Evolutionary conservation across 2,888 invertebrate species (phyloP), one percentile per base, ranked within the genome.

Genomic region (Pristionchus maxplancki): DNA sequence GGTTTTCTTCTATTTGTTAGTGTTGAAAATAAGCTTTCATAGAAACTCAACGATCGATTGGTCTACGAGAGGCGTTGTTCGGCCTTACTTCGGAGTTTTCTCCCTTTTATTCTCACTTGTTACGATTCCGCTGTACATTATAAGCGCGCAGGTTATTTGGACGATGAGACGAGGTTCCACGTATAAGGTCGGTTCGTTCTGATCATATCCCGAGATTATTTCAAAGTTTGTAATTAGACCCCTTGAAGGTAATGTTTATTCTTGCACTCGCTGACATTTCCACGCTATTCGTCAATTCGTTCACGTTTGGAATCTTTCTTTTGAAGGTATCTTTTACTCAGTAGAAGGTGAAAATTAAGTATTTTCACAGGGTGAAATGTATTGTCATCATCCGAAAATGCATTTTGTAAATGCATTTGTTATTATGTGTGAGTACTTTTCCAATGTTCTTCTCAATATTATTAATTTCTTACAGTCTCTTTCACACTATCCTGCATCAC

Each of bases 381-480:
- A 44, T 17, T 78, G 44, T 44, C 40, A 44, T n/a, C 78, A 78
- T 78, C 78, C 78, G 44, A 40, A 44, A 44, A 40, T 78, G n/a
- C 78, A 78, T 44, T 44, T 78, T n/a, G n/a, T 78, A 13, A 44
- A 40, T 17, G 78, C 44, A 4, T 44, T 44, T 44, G 44, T 78
- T 24, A 78, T 34, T 5, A 71, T 78, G 44, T 78, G 78, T 78
- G n/a, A 40, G 78, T 31, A 31, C 5, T 64, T 13, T 64, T 28
- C 31, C 9, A 13, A 28, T 64, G 9, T 31, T 58, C 20, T 24
- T 6, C 6, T 58, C 5, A 58, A 44, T 9, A 44, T 24, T 15
- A 64, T 64, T 9, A 5, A 9, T 5, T 64, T 71, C 17, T 71
- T 71, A 6, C n/a, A 64, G 64, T 64, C 28, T n/a, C 11, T 31